Percentiles rank a stretch among this genome's conserved stretches.
These are phyloP conservation scores for Drosophila paracracens DNA, from an alignment of 2,888 invertebrate genomes.

Conservation along the genomic window DNA sequence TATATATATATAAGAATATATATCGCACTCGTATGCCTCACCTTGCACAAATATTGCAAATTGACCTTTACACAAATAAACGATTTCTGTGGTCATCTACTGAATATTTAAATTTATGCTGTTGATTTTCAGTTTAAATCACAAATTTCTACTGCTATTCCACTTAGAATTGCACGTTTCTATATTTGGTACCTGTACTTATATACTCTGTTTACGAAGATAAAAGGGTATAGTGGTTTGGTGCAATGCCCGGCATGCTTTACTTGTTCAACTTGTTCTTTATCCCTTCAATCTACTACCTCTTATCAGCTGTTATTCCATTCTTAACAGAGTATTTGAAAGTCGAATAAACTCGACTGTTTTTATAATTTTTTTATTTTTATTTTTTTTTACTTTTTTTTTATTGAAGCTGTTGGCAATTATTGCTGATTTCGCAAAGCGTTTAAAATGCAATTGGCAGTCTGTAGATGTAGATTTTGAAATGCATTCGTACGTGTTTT, in stretches of 20 bases:
- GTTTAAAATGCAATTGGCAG: slow-evolving; percentile 33
- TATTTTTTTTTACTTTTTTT: not conserved
- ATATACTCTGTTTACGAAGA: not conserved
- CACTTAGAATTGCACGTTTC: slow-evolving; percentile 38
- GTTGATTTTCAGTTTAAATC: slow-evolving; percentile 16
- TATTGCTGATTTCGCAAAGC: slow-evolving; percentile 27
- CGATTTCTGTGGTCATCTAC: slow-evolving; percentile 33
- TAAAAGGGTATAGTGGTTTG: not conserved
- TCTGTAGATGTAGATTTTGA: slow-evolving; percentile 4
- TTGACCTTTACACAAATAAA: slow-evolving; percentile 76
- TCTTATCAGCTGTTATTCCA: not conserved
- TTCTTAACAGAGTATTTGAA: not conserved
- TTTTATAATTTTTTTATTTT: not conserved
- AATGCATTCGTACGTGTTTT: slow-evolving; percentile 1
- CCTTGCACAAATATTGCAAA: slow-evolving; percentile 77
- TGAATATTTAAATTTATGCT: slow-evolving; percentile 60
- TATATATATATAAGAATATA: not conserved
- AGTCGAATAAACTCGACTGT: not conserved
- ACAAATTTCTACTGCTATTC: slow-evolving; percentile 18
- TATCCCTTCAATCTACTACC: too few species aligned
- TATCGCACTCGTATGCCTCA: slow-evolving; percentile 51
- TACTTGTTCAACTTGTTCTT: not conserved
- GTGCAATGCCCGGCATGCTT: not conserved
- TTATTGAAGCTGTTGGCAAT: slow-evolving; percentile 21
- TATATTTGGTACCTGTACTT: slow-evolving; percentile 29